These are phyloP conservation scores for Drosophila paucipuncta DNA, from an alignment of 2,888 invertebrate genomes.

Conservation along the genomic window DNA sequence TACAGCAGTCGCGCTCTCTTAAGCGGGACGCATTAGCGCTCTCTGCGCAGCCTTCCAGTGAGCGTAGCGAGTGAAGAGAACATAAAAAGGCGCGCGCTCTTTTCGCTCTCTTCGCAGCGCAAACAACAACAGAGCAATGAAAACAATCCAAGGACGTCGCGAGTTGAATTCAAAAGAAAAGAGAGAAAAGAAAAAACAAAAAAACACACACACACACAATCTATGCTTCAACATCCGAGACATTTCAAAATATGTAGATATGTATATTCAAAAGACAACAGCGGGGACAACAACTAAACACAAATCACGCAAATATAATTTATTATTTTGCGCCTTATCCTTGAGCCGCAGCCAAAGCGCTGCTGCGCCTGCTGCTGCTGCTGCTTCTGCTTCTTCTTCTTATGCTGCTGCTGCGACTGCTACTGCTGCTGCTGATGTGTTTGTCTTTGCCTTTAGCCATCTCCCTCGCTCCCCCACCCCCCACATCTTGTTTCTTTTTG, in stretches of 20 bases:
- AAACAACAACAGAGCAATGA: constrained; percentile 31
- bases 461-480: neutral
- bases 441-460: constrained; percentile 53
- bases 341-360: constrained; percentile 76
- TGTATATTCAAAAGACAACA: constrained; percentile 41
- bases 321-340: constrained; percentile 79
- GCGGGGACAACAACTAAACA: constrained; percentile 60
- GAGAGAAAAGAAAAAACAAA: neutral
- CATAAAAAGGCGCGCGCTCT: neutral
- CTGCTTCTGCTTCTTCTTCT: neutral
- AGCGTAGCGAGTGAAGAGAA: constrained; percentile 22
- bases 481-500: constrained; percentile 31
- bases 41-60: constrained; percentile 62
- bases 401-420: neutral
- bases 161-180: constrained; percentile 38
- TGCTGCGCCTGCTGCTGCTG: constrained; percentile 1
- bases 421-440: constrained; percentile 40
- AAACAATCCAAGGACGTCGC: constrained; percentile 37
- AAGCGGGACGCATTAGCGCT: constrained; percentile 19
- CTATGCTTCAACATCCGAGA: constrained; percentile 56
- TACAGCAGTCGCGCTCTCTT: constrained; percentile 33
- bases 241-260: constrained; percentile 34
- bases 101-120: constrained; percentile 9
- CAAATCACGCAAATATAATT: constrained; percentile 81
- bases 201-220: constrained; percentile 18